Evolutionary conservation across 1,140 invertebrate species (phyloP).

Genomic region (Heliconius nattereri): DNA sequence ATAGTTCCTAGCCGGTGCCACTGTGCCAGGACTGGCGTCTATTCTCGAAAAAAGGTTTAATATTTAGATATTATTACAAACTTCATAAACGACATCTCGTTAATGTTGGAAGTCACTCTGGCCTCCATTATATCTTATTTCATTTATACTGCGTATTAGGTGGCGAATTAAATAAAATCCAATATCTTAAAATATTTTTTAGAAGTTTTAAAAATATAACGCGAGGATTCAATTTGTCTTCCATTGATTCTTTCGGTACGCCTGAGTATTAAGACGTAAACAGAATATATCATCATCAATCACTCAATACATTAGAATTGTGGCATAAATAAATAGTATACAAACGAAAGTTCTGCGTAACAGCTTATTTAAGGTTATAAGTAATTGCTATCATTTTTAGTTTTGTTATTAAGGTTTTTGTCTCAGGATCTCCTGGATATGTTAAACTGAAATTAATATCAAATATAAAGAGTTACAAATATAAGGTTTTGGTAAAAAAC

Average conservation of each 20-base stretch:
- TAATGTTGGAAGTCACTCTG: not conserved
- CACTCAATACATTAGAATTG: slow-evolving; percentile 9
- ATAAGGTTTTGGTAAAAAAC: no score
- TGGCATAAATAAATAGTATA: not conserved
- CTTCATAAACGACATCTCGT: not conserved
- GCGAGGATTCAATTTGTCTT: not conserved
- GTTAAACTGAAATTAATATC: no score
- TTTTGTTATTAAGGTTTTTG: not conserved
- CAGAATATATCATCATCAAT: slow-evolving; percentile 11
- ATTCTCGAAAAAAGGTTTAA: no score
- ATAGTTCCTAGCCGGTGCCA: no score
- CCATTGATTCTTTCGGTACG: not conserved
- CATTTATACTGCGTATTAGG: not conserved
- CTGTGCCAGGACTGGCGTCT: no score
- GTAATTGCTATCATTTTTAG: not conserved
- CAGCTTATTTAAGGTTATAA: not conserved
- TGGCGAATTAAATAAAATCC: not conserved
- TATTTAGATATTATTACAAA: no score
- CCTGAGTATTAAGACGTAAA: slow-evolving; percentile 3
- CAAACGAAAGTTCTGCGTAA: not conserved
- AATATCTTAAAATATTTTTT: not conserved
- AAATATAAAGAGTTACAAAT: no score
- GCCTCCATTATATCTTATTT: not conserved
- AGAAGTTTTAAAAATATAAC: not conserved
- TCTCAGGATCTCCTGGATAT: no score